These are phyloP conservation scores for Nomada ferruginata DNA, from an alignment of 2,888 invertebrate species.

Conservation along the genomic window DNA sequence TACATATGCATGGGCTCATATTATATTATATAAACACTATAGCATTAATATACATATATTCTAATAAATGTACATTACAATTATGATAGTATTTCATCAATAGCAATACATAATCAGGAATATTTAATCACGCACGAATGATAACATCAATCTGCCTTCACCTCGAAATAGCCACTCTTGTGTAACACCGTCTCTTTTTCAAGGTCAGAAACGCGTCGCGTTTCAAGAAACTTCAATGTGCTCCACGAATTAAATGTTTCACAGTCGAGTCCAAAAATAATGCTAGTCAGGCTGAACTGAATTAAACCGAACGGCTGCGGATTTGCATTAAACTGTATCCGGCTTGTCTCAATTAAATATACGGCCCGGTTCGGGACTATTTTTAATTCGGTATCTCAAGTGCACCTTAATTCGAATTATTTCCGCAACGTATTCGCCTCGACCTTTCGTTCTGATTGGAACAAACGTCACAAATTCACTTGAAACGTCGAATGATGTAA, in stretches of 20 bases:
- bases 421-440: background rate
- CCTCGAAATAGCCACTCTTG: background rate
- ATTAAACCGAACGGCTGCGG: slow-evolving; percentile 35
- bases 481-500: no score
- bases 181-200: background rate
- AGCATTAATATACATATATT: no score
- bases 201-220: background rate
- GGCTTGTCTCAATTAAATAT: slow-evolving; percentile 29
- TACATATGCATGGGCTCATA: no score
- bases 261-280: slow-evolving; percentile 31
- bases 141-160: background rate
- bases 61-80: no score
- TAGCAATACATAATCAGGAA: no score
- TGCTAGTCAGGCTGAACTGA: slow-evolving; percentile 1
- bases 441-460: background rate
- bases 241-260: slow-evolving; percentile 14
- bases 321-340: slow-evolving; percentile 20
- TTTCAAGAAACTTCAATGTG: background rate
- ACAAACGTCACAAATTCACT: no score
- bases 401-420: background rate
- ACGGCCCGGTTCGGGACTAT: slow-evolving; percentile 16
- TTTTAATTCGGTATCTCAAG: slow-evolving; percentile 18
- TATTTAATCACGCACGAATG: background rate
- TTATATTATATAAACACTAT: no score
- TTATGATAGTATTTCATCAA: no score